Evolutionary conservation across 2,888 invertebrate genomes (phyloP), one percentile per base, ranked within the genome.

Genomic region (Macroteleia sp.): DNA sequence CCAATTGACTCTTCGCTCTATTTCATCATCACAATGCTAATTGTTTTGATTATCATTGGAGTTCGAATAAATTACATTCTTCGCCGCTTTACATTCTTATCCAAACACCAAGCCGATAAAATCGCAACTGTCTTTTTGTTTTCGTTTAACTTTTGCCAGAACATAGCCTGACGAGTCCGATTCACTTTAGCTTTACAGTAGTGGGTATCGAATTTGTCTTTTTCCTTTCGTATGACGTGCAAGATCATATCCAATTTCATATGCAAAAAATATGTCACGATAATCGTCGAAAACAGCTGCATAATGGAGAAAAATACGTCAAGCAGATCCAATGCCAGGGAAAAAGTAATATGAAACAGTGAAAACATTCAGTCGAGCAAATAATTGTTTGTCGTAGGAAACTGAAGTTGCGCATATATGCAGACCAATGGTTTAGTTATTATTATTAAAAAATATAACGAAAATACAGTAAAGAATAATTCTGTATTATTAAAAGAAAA

Each of bases 21-120:
- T 52, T 52, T 34, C 52, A 10, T 22, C 52, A 36, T 52, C 34
- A 52, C 22, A 52, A 52, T 36, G 52, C 52, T 52, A 52, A 52
- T 52, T 52, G 52, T 36, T 36, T 36, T 19, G 36, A 52, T 36
- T 34, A 52, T 36, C 36, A 34, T 34, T 1, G 36, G 36, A 10
- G 30, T 32, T 6, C n/a, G 17, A 17, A 50, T 32, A 30, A 32
- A 32, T 50, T 50, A 12, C 10, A 30, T 10, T 8, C n/a, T 19
- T 20, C 22, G n/a, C 5, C 12, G 3, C n/a, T 22, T 50, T 50
- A 12, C 19, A 17, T 3, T 14, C 25, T 39, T 39, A 25, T 22
- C 44, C 34, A 34, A 39, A 2, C 9, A 12, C 44, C 14, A 14
- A 39, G 5, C 9, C 39, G 39, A 39, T 12, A 12, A 39, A 39